Base-by-base conservation (phyloP, 2,888 invertebrate species). In the Acleris sparsana region DNA sequence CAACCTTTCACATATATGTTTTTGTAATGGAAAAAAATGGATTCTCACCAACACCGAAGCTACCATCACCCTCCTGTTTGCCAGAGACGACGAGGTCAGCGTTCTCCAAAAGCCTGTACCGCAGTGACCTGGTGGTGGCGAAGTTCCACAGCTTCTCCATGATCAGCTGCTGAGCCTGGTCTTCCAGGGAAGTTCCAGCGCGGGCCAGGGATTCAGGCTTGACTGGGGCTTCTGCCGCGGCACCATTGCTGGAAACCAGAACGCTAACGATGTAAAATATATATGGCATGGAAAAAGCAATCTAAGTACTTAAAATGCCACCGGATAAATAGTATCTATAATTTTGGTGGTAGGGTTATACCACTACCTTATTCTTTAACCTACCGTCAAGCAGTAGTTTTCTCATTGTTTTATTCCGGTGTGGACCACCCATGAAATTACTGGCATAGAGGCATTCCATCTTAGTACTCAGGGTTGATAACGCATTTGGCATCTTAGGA, bases 11-110 rank as follows among this genome's bases (percentile, higher is more conserved):
- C 25, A 25, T 25, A 20, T 20, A 2, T 20, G 2, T 33, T 33
- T 33, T 33, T 33, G 33, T 33, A 33, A 0, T 39, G 39, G 39
- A 39, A 39, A 39, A 39, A 4, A 33, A 33, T 13, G 13, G 11
- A 33, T 33, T 33, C 89, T 82, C 53, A 93, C 93, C 96, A 64
- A 96, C 92, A 74, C 95, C 95, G 71, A 96, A 85, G 51, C 94
- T 94, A 11, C 95, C 95, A 72, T 95, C 96, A 39, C 94, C 94
- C 67, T 94, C 94, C 5, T 95, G 94, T 56, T 93, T 94, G 53
- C 96, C 95, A 57, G 95, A 94, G 43, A 97, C 89, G 39, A 97
- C 95, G 9, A 97, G 93, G 75, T 97, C 97, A 18, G 97, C 95
- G 71, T 96, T 96, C 29, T 97, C 96, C 25, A 96, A 87, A 67